Base-by-base conservation (phyloP, 53 echinoderm and acorn worm genomes). In the Luidia sarsii region DNA sequence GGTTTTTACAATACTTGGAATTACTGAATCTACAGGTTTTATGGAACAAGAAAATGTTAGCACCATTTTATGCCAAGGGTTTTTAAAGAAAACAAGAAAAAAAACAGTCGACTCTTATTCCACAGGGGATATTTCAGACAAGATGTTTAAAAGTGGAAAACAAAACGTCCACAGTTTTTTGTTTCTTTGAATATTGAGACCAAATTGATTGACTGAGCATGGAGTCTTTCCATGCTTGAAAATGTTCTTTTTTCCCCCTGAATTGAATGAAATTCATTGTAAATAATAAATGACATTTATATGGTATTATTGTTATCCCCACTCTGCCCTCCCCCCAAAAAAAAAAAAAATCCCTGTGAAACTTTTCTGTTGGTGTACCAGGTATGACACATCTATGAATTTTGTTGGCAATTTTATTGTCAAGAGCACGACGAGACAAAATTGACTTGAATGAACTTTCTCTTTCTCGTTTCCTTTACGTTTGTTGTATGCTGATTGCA, bases 271-370 rank as follows among this genome's bases (percentile, higher is more conserved):
- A 77, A 39, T 41, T 60, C 60, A 60, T 60, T 77, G 77, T 77
- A 77, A 60, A 77, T 77, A 77, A 38, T 39, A 48, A 23, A 68
- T 56, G 14, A 21, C 35, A 55, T 57, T 75, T 57, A 37, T 77
- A 28, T 60, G 59, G 77, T 77, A 27, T 53, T 56, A 57, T 36
- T 37, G 64, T 18, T 16, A 64, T 38, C 18, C 13, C 3, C 36
- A 35, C 20, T 29, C 27, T n/a, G n/a, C n/a, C n/a, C n/a, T n/a
- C n/a, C n/a, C n/a, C n/a, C n/a, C n/a, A n/a, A n/a, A n/a, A n/a
- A n/a, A n/a, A n/a, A n/a, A n/a, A n/a, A n/a, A n/a, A n/a, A n/a
- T n/a, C n/a, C n/a, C n/a, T n/a, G n/a, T n/a, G n/a, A n/a, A n/a
- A n/a, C n/a, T n/a, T n/a, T n/a, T n/a, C n/a, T n/a, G n/a, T n/a